Percentiles rank a stretch among this genome's conserved stretches.
Conservation (phyloP, 2,113 vertebrate species). For the Xiphophorus maculatus region DNA sequence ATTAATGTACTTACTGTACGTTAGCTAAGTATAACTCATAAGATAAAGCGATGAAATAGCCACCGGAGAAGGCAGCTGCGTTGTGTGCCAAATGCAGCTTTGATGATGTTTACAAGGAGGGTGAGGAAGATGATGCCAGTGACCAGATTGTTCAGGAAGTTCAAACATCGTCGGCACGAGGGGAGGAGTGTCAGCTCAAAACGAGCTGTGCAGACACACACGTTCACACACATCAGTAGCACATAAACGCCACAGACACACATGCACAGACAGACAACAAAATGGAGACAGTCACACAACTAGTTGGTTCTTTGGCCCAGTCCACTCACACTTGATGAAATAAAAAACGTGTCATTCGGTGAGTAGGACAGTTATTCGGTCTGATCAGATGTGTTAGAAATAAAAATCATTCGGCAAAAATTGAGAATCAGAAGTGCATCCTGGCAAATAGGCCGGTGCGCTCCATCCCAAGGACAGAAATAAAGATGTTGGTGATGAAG, state of each 20-base stretch:
- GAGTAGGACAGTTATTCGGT: conserved; percentile 33
- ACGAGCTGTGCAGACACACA: conserved; percentile 51
- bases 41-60: conserved; percentile 70
- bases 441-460: conserved; percentile 83
- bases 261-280: conserved; percentile 25
- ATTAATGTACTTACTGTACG: not conserved
- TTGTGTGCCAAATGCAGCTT: conserved; percentile 87
- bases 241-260: conserved; percentile 16
- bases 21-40: conserved; percentile 29
- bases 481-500: conserved; percentile 89
- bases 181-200: conserved; percentile 56
- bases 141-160: conserved; percentile 85
- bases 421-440: conserved; percentile 60
- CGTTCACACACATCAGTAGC: conserved; percentile 24
- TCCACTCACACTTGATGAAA: conserved; percentile 39
- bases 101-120: conserved; percentile 87
- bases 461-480: conserved; percentile 89
- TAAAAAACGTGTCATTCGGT: conserved; percentile 20
- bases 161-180: conserved; percentile 79
- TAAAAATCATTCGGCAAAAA: not conserved
- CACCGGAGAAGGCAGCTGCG: conserved; percentile 73
- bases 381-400: not conserved
- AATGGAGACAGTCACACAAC: conserved; percentile 47
- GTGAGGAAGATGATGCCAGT: conserved; percentile 85
- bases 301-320: conserved; percentile 39